Percentiles rank a stretch among this genome's conserved stretches.
phyloP scores from a whole-genome alignment of 1,140 invertebrate genomes.

The Proctacanthus coquilletti region DNA sequence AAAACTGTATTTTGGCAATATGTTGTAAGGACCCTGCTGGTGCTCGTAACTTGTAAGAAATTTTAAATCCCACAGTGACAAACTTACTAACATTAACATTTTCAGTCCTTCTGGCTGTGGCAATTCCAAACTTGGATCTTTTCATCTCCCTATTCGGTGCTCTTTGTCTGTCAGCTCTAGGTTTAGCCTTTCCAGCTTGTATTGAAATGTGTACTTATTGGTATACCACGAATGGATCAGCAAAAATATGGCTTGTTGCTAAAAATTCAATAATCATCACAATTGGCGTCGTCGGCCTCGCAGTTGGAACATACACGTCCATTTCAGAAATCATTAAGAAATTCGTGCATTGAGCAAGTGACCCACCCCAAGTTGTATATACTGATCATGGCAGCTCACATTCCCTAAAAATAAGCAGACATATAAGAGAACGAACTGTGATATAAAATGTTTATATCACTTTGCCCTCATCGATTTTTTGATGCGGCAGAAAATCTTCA shows the following conservation, averaged over 20 bases:
- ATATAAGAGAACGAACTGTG: no score
- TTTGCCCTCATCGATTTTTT: no score
- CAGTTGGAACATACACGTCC: slow-evolving; percentile 56
- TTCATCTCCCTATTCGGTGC: slow-evolving; percentile 86
- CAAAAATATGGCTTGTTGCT: slow-evolving; percentile 18
- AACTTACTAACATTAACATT: slow-evolving; percentile 7
- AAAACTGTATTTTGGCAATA: slow-evolving; percentile 45
- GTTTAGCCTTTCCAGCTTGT: slow-evolving; percentile 74
- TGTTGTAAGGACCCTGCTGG: slow-evolving; percentile 45
- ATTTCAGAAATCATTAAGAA: slow-evolving; percentile 42
- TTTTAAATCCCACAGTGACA: neutral
- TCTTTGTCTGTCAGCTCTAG: slow-evolving; percentile 65
- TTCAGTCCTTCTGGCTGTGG: slow-evolving; percentile 59
- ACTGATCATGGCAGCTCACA: no score
- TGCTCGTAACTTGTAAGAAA: slow-evolving; percentile 63
- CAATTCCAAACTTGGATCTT: slow-evolving; percentile 66
- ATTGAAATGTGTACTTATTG: slow-evolving; percentile 55
- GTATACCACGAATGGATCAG: slow-evolving; percentile 34
- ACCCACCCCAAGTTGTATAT: no score
- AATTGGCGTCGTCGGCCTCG: slow-evolving; percentile 47
- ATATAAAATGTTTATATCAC: no score
- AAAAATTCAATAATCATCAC: slow-evolving; percentile 57
- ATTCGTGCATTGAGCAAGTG: no score
- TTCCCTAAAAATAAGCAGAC: no score
- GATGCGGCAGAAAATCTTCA: no score